Evolutionary conservation across 1,140 invertebrate genomes (phyloP).

Genomic region (Procambarus clarkii): DNA sequence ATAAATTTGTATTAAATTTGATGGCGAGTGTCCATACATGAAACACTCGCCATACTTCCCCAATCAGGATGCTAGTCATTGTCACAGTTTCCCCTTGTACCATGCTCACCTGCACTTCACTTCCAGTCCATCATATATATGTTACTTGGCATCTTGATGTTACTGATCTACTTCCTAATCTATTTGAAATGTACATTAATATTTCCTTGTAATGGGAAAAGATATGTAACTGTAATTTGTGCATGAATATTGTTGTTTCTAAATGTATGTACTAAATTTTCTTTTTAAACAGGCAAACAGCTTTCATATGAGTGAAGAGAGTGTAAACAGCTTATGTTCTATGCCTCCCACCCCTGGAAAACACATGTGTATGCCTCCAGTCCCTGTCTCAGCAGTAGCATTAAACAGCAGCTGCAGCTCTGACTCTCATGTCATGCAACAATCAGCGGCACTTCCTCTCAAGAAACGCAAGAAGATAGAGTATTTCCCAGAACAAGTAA

Average conservation of each 20-base stretch:
- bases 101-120: too few relatives aligned
- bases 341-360: slow-evolving; percentile 55
- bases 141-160: too few relatives aligned
- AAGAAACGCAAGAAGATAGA: slow-evolving; percentile 22
- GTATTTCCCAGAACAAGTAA: neutral
- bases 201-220: neutral
- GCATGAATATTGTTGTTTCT: neutral
- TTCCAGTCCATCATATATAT: too few relatives aligned
- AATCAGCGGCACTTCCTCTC: neutral
- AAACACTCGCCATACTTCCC: too few relatives aligned
- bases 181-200: neutral
- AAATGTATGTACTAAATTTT: neutral
- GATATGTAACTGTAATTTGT: neutral
- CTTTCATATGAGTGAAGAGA: slow-evolving; percentile 45
- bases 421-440: neutral
- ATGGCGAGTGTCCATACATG: too few relatives aligned
- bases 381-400: neutral
- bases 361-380: slow-evolving; percentile 37
- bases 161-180: too few relatives aligned
- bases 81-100: too few relatives aligned
- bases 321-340: slow-evolving; percentile 11
- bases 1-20: too few relatives aligned
- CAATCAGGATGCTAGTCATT: too few relatives aligned
- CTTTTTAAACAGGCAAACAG: neutral
- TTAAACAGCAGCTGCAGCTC: neutral